Evolutionary conservation across 2,888 invertebrate species (phyloP).

Genomic region (Pasiphila rectangulata): DNA sequence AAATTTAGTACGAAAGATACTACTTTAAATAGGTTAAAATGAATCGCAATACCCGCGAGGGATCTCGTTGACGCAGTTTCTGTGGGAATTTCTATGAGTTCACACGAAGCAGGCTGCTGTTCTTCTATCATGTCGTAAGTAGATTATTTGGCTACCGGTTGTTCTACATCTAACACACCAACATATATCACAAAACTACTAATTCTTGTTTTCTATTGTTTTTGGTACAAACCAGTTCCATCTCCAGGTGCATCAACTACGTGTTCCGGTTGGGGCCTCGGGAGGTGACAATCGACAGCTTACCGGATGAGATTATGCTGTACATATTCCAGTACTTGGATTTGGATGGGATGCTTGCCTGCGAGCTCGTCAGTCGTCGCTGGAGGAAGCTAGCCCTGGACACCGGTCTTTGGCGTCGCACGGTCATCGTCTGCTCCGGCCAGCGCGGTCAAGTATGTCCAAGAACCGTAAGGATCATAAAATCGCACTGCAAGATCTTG

Average conservation of each 20-base stretch:
- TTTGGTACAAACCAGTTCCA: not conserved
- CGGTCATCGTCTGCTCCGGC: conserved; percentile 60
- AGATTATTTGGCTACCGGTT: not conserved
- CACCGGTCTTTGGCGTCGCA: conserved; percentile 55
- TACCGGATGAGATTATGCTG: conserved; percentile 68
- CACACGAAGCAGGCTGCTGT: conserved; percentile 7
- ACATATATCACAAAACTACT: not conserved
- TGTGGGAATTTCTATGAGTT: conserved; percentile 10
- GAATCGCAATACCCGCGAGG: conserved; percentile 44
- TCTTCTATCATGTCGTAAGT: conserved; percentile 31
- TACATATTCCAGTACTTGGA: conserved; percentile 62
- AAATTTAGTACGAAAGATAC: conserved; percentile 47
- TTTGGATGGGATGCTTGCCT: conserved; percentile 54
- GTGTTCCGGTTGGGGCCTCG: conserved; percentile 29
- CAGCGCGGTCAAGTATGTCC: conserved; percentile 60
- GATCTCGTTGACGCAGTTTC: conserved; percentile 33
- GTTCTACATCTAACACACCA: not conserved
- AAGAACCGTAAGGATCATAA: conserved; percentile 53
- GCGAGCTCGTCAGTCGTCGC: conserved; percentile 59
- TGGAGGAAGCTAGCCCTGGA: conserved; percentile 64
- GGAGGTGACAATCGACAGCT: conserved; percentile 39
- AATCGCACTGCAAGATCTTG: conserved; percentile 54
- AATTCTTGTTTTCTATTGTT: not conserved
- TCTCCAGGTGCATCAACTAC: conserved; percentile 28
- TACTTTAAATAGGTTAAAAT: conserved; percentile 35